Evolutionary conservation across 1,140 invertebrate species (phyloP).

Genomic region (Scaptodrosophila lebanonensis): DNA sequence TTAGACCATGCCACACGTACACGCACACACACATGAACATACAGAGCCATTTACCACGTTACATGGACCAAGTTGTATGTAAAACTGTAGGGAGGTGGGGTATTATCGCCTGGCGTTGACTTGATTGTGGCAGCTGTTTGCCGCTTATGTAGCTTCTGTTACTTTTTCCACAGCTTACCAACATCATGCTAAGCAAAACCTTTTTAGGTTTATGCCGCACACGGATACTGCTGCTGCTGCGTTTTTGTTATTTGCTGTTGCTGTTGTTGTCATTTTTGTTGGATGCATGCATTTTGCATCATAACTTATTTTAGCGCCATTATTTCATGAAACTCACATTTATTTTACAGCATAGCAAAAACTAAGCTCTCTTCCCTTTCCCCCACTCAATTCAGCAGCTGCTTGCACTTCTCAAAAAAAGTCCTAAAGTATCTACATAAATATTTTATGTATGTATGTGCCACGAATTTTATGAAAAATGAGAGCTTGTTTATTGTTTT

Average conservation of each 20-base stretch:
- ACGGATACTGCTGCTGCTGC: too few species aligned
- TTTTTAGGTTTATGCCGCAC: conserved; percentile 1
- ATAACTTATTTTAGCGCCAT: conserved; percentile 66
- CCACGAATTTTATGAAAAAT: too few species aligned
- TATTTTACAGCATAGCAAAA: conserved; percentile 56
- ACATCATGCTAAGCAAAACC: conserved; percentile 4
- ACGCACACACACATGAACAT: conserved; percentile 27
- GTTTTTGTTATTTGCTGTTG: too few species aligned
- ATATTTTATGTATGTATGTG: too few species aligned
- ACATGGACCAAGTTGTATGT: background rate
- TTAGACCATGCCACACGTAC: conserved; percentile 47
- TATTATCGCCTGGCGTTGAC: conserved; percentile 54
- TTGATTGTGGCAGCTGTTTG: conserved; percentile 60
- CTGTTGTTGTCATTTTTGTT: conserved; percentile 12
- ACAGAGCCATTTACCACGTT: conserved; percentile 46
- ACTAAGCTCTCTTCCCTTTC: conserved; percentile 20
- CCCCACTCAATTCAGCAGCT: conserved; percentile 20
- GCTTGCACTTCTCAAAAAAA: too few species aligned
- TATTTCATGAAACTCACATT: conserved; percentile 69
- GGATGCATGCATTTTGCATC: conserved; percentile 55
- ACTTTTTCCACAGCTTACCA: conserved; percentile 27
- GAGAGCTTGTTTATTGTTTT: too few species aligned
- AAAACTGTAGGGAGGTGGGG: conserved; percentile 14
- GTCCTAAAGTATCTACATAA: too few species aligned
- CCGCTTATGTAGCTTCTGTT: conserved; percentile 37